Evolutionary conservation across 2,113 vertebrate species (phyloP), one percentile per base, ranked within the genome.

Genomic region (Leptosomus discolor): DNA sequence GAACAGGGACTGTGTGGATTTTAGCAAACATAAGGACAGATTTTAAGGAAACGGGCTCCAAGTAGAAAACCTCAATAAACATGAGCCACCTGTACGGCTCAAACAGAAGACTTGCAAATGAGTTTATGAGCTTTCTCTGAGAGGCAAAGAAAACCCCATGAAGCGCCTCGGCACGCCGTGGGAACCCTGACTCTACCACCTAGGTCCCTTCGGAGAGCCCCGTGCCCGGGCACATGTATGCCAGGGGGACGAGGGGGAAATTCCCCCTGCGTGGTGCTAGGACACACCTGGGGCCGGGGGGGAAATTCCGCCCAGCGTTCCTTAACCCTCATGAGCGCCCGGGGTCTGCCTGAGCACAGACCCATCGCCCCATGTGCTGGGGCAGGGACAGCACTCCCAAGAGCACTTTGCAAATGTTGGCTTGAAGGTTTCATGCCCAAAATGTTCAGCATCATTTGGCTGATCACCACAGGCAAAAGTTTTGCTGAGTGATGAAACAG

Each of bases 1-100:
- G 94, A 95, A 88, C 18, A 18, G 94, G 78, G 45, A 41, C 88
- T 61, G 20, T 7, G 71, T 64, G 67, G 68, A 87, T 96, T 94
- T 95, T 77, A 97, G 84, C 94, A 93, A 97, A 92, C 88, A 63
- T 63, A 74, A 80, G 77, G 92, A 91, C 86, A 88, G 92, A 85
- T 88, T 95, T 95, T 86, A 96, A 96, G 90, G 69, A 95, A 94
- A 96, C 39, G 37, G 88, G 57, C 65, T 96, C 45, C 83, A 83
- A 90, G 92, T 20, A 75, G 93, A 95, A 91, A 92, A 89, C 75
- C 85, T 82, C 22, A 46, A 86, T 92, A 95, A 96, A 95, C 90
- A 88, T 16, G 71, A 97, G 76, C 90, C 93, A 97, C 94, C 75
- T 78, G 75, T 63, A 83, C 56, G 71, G 67, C 63, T 95, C 92